Percentiles rank a stretch among this genome's conserved stretches.
These are phyloP conservation scores for Xyrichtys novacula DNA, from an alignment of 2,797 vertebrate genomes.

Conservation along the genomic window DNA sequence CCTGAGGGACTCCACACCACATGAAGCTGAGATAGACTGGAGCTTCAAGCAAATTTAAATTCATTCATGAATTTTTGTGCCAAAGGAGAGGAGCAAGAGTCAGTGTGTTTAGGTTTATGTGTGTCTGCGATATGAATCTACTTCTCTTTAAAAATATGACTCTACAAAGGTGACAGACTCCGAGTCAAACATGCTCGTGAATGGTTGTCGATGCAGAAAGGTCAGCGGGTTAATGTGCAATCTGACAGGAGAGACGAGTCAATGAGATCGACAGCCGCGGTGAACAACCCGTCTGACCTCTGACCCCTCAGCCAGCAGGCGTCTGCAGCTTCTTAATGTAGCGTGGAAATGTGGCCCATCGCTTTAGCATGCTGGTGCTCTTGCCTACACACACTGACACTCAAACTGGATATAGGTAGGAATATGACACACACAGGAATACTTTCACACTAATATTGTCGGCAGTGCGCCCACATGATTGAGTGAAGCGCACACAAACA, in stretches of 20 bases:
- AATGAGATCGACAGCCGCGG: conserved; percentile 21
- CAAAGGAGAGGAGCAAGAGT: too few relatives aligned
- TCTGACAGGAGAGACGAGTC: conserved; percentile 5
- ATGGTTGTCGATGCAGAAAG: not conserved
- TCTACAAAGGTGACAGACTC: not conserved
- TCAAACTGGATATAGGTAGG: not conserved
- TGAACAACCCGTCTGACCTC: conserved; percentile 33
- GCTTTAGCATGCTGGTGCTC: conserved; percentile 15
- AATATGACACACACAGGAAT: conserved; percentile 9
- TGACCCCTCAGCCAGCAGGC: conserved; percentile 4
- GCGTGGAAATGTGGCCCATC: conserved; percentile 8
- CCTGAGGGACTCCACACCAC: too few relatives aligned
- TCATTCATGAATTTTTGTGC: too few relatives aligned
- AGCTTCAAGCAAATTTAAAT: too few relatives aligned
- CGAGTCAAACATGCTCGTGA: not conserved
- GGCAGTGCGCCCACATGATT: conserved; percentile 11
- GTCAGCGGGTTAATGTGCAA: conserved; percentile 43
- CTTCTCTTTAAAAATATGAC: too few relatives aligned
- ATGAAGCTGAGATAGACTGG: too few relatives aligned
- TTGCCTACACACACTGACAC: conserved; percentile 3
- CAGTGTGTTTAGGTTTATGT: too few relatives aligned
- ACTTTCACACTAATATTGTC: conserved; percentile 5
- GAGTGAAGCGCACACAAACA: not conserved
- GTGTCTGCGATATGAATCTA: too few relatives aligned
- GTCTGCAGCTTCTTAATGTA: conserved; percentile 9